phyloP scores from a whole-genome alignment of 1,140 invertebrate species.

The Drosophila nebulosa region DNA sequence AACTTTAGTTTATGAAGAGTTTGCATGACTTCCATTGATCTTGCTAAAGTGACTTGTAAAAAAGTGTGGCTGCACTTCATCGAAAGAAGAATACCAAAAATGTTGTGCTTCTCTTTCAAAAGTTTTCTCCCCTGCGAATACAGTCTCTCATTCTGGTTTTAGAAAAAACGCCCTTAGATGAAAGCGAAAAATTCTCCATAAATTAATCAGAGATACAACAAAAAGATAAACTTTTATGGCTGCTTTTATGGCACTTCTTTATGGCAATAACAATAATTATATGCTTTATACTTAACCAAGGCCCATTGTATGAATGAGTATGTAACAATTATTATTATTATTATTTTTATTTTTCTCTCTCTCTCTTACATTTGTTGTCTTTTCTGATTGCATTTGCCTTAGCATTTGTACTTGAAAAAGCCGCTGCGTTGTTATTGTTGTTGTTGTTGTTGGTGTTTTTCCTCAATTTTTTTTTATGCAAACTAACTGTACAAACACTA shows the following conservation, averaged over 20 bases:
- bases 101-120: too few relatives aligned
- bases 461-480: constrained; percentile 48
- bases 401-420: constrained; percentile 67
- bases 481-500: constrained; percentile 75
- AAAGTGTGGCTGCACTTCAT: neutral
- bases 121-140: too few relatives aligned
- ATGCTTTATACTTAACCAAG: constrained; percentile 42
- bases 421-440: constrained; percentile 12
- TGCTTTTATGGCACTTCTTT: constrained; percentile 4
- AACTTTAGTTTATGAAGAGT: too few relatives aligned
- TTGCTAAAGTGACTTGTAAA: neutral
- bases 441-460: neutral
- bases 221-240: constrained; percentile 50
- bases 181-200: constrained; percentile 19
- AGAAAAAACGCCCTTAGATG: constrained; percentile 21
- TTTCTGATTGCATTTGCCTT: constrained; percentile 49
- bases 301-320: constrained; percentile 25
- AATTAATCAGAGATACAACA: constrained; percentile 5
- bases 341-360: neutral
- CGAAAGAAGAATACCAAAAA: neutral
- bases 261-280: constrained; percentile 42
- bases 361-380: neutral
- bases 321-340: constrained; percentile 1
- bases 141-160: neutral
- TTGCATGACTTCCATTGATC: too few relatives aligned